Percentiles rank a stretch among this genome's conserved stretches.
Conservation (phyloP, 2,888 invertebrate species). For the Macaria notata region DNA sequence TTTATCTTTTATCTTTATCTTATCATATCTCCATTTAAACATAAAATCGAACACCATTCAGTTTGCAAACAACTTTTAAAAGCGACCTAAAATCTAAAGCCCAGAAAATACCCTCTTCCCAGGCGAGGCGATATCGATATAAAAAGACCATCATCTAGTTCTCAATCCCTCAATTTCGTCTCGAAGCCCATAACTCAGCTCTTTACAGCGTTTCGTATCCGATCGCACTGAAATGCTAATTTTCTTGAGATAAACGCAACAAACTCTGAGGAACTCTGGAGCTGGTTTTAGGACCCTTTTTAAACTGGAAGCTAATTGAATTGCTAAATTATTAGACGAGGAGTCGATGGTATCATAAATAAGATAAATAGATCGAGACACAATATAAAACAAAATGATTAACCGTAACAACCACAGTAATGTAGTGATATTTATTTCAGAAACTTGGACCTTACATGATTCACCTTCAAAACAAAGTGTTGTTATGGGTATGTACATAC, state of each 20-base stretch:
- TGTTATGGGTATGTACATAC: no score
- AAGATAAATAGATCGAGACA: no score
- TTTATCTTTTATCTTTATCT: no score
- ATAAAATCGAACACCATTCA: no score
- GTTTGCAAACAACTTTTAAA: not conserved
- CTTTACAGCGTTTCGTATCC: conserved; percentile 3
- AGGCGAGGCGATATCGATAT: not conserved
- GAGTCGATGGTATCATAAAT: not conserved
- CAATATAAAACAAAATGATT: no score
- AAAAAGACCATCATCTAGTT: not conserved
- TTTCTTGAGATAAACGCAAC: conserved; percentile 29
- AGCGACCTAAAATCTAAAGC: not conserved
- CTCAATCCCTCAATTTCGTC: conserved; percentile 1
- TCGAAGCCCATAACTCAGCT: not conserved
- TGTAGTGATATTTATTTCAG: no score
- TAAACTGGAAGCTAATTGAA: conserved; percentile 51
- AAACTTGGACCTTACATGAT: no score
- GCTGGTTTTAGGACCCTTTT: conserved; percentile 40
- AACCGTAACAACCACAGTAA: no score
- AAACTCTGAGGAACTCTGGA: conserved; percentile 34
- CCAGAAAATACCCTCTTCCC: not conserved
- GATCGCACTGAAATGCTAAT: conserved; percentile 31
- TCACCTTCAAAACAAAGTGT: no score
- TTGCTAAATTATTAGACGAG: conserved; percentile 48
- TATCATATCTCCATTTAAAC: no score